Evolutionary conservation across 2,113 vertebrate species (phyloP).

Genomic region (Dissostichus mawsoni): DNA sequence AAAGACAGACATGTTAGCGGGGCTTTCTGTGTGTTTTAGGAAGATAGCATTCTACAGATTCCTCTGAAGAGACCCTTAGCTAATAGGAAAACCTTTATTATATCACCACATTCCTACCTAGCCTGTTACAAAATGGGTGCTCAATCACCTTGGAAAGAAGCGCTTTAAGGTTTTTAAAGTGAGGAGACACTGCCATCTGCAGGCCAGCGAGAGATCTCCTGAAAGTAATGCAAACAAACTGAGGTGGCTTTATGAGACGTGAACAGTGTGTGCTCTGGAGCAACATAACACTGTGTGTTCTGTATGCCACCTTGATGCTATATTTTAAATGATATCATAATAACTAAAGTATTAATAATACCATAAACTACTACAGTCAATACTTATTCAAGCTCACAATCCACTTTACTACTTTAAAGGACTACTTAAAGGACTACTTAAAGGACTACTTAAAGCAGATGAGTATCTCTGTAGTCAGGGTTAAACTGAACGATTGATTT

Average conservation of each 20-base stretch:
- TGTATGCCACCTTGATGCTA: not conserved
- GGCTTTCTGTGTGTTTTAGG: not conserved
- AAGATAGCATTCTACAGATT: not conserved
- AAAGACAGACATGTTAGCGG: slow-evolving; percentile 13
- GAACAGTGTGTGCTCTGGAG: slow-evolving; percentile 10
- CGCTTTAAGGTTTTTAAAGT: slow-evolving; percentile 30
- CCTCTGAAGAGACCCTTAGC: not conserved
- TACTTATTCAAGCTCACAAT: slow-evolving; percentile 20
- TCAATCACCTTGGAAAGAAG: slow-evolving; percentile 40
- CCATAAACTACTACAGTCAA: not conserved
- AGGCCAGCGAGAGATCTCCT: slow-evolving; percentile 69
- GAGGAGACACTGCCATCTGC: slow-evolving; percentile 81
- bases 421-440: too few species aligned
- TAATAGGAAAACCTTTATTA: slow-evolving; percentile 13
- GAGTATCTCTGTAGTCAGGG: too few species aligned
- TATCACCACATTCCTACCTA: slow-evolving; percentile 39
- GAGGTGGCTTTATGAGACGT: slow-evolving; percentile 1
- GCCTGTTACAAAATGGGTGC: slow-evolving; percentile 71
- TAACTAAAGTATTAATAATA: slow-evolving; percentile 4
- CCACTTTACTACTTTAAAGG: too few species aligned
- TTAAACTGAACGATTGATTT: too few species aligned
- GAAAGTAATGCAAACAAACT: slow-evolving; percentile 2
- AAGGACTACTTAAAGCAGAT: too few species aligned
- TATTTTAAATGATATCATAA: slow-evolving; percentile 12
- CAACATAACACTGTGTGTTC: slow-evolving; percentile 4